Percentiles rank a stretch among this genome's conserved stretches.
These are phyloP conservation scores for Epinephelus coioides DNA, from an alignment of 2,797 vertebrate species.

Conservation along the genomic window DNA sequence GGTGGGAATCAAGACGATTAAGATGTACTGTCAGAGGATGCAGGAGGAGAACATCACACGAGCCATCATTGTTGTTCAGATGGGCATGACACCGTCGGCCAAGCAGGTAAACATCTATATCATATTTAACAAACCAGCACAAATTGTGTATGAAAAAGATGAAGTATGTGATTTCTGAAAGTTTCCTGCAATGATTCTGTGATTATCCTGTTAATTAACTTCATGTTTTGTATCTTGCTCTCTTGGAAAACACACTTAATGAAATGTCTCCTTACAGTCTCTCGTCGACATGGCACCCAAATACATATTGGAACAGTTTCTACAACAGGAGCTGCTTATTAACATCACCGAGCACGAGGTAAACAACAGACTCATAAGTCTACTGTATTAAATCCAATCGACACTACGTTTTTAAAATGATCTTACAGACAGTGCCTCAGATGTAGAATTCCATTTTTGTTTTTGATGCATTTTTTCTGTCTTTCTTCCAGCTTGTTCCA, in stretches of 20 bases:
- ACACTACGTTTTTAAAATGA: background rate
- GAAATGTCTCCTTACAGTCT: slow-evolving; percentile 83
- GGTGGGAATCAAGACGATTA: slow-evolving; percentile 98
- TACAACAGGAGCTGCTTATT: slow-evolving; percentile 97
- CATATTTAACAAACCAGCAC: background rate
- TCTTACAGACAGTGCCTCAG: background rate
- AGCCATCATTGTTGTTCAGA: slow-evolving; percentile 96
- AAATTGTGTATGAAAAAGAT: background rate
- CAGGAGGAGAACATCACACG: slow-evolving; percentile 99
- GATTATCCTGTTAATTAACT: background rate
- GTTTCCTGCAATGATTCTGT: background rate
- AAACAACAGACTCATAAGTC: slow-evolving; percentile 30
- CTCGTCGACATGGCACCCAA: slow-evolving; percentile 99
- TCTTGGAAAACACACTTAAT: background rate
- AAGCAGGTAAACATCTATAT: slow-evolving; percentile 88
- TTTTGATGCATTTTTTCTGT: background rate
- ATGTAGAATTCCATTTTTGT: background rate
- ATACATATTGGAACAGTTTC: slow-evolving; percentile 97
- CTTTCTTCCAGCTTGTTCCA: slow-evolving; percentile 90
- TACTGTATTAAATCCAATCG: background rate
- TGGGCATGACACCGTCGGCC: slow-evolving; percentile 98
- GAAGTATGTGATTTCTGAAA: background rate
- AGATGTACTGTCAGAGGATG: slow-evolving; percentile 99
- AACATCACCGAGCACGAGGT: slow-evolving; percentile 99
- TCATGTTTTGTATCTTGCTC: background rate